These are phyloP conservation scores for Rotaria socialis DNA, from an alignment of 2,888 invertebrate genomes.

Conservation along the genomic window DNA sequence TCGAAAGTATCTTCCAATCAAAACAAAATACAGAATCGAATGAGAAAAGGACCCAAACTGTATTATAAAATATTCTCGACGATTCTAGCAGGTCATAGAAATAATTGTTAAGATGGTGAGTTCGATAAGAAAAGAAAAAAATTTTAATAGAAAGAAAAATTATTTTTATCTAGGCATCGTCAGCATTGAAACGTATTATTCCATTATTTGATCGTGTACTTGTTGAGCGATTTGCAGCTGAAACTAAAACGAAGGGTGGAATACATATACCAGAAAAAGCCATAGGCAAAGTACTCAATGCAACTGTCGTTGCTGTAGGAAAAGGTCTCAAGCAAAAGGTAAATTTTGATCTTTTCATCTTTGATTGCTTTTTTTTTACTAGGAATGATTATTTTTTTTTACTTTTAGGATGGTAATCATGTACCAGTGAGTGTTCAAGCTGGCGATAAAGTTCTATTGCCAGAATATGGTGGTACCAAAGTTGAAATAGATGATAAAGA, in stretches of 20 bases:
- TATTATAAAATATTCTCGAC: background rate
- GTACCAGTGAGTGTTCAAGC: slow-evolving; percentile 76
- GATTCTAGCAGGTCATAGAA: background rate
- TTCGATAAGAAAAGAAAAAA: background rate
- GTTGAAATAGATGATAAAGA: slow-evolving; percentile 81
- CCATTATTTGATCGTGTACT: slow-evolving; percentile 92
- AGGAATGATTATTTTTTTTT: background rate
- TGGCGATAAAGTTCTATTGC: slow-evolving; percentile 88
- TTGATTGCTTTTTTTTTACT: background rate
- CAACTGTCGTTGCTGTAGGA: slow-evolving; percentile 89
- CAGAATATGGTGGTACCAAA: slow-evolving; percentile 97
- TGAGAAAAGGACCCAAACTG: background rate
- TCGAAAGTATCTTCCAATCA: background rate
- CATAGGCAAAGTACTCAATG: slow-evolving; percentile 82
- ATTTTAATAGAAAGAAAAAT: too few relatives aligned
- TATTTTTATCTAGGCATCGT: slow-evolving; percentile 48
- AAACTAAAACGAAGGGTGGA: slow-evolving; percentile 87
- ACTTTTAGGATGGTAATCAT: slow-evolving; percentile 68
- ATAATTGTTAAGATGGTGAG: background rate
- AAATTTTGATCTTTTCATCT: background rate
- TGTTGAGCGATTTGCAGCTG: slow-evolving; percentile 81
- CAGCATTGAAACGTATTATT: slow-evolving; percentile 68
- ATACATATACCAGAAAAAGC: slow-evolving; percentile 95
- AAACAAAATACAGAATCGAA: background rate
- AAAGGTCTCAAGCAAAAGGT: slow-evolving; percentile 75